Evolutionary conservation across 2,888 invertebrate species (phyloP).

Genomic region (Rhagonycha lutea): DNA sequence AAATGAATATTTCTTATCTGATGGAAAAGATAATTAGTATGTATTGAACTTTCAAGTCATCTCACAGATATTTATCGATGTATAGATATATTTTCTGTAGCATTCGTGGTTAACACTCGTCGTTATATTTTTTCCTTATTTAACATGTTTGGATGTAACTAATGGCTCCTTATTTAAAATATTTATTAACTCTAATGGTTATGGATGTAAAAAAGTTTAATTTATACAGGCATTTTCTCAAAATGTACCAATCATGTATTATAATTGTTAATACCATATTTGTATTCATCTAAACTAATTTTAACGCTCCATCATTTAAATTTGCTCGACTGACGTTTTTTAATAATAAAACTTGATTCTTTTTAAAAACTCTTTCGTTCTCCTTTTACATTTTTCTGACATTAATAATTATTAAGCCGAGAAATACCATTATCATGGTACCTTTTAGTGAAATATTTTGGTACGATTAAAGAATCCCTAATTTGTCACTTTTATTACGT

Average conservation of each 20-base stretch:
- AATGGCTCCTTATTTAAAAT: not conserved
- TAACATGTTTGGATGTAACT: not conserved
- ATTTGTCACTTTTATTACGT: not conserved
- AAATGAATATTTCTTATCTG: constrained; percentile 54
- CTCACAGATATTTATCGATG: constrained; percentile 52
- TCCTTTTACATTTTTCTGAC: not conserved
- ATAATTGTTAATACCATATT: constrained; percentile 46
- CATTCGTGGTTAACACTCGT: constrained; percentile 32
- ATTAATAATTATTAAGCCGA: not conserved
- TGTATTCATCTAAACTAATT: constrained; percentile 4
- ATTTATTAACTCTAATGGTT: not conserved
- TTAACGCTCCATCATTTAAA: constrained; percentile 13
- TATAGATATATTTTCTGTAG: constrained; percentile 41
- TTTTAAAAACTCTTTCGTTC: not conserved
- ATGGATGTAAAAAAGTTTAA: constrained; percentile 35
- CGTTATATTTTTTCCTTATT: constrained; percentile 10
- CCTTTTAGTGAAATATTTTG: not conserved
- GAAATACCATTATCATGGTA: not conserved
- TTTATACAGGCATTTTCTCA: constrained; percentile 48
- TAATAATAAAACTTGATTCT: constrained; percentile 3
- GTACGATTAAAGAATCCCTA: not conserved
- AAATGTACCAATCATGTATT: constrained; percentile 51
- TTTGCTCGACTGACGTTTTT: constrained; percentile 5
- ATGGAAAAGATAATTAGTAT: constrained; percentile 55
- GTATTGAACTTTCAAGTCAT: constrained; percentile 56